A percentile compares a stretch with the other conserved stretches of the same genome.
phyloP scores from a whole-genome alignment of 2,888 invertebrate species.

The Polydrusus pterygomalis region DNA sequence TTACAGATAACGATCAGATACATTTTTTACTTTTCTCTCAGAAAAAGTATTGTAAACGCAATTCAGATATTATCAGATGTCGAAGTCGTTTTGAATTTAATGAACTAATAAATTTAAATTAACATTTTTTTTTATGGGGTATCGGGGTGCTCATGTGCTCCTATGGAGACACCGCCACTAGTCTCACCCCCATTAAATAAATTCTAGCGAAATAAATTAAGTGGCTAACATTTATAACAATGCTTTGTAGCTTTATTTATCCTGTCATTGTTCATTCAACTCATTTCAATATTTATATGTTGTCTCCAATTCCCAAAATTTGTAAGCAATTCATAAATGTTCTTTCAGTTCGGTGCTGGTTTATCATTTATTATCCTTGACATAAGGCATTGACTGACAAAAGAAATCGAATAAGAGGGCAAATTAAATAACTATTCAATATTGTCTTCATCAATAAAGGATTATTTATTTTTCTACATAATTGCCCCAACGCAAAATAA shows the following conservation, averaged over 20 bases:
- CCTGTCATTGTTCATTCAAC: slow-evolving; percentile 5
- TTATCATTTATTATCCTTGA: not conserved
- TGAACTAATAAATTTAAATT: too few species aligned
- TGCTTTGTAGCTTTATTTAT: slow-evolving; percentile 10
- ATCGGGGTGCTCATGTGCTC: not conserved
- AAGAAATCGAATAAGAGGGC: not conserved
- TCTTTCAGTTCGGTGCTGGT: not conserved
- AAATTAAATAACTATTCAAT: too few species aligned
- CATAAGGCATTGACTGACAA: not conserved
- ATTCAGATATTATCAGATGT: too few species aligned
- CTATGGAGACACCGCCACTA: too few species aligned
- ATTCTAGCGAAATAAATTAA: not conserved
- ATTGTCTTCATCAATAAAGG: too few species aligned
- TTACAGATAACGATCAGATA: too few species aligned
- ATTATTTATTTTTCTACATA: too few species aligned
- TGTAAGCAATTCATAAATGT: not conserved
- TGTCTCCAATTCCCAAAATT: not conserved
- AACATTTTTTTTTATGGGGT: too few species aligned
- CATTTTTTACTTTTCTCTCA: too few species aligned
- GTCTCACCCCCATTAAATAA: slow-evolving; percentile 1
- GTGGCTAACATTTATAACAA: not conserved
- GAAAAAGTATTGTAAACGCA: too few species aligned
- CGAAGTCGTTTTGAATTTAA: too few species aligned
- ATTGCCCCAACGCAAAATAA: too few species aligned
- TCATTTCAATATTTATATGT: not conserved